Conservation (phyloP, 2,797 vertebrate genomes). For the Pangasius mekongensis region DNA sequence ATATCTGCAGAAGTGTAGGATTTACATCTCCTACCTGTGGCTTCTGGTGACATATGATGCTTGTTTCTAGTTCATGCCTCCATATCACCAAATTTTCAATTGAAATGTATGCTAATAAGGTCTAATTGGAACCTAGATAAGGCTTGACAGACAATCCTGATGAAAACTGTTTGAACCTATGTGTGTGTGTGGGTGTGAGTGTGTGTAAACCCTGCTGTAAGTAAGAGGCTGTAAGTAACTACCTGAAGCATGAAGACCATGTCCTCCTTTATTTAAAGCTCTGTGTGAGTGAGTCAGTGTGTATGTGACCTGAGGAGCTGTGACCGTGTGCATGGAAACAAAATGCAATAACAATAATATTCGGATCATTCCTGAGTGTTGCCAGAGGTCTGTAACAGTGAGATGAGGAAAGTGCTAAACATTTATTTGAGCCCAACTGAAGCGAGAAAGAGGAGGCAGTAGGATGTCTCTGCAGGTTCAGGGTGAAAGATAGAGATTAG, state of each 20-base stretch:
- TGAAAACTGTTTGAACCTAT: slow-evolving; percentile 48
- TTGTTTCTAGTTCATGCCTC: slow-evolving; percentile 60
- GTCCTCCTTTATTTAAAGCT: slow-evolving; percentile 30
- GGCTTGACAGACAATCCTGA: slow-evolving; percentile 69
- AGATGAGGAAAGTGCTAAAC: slow-evolving; percentile 50
- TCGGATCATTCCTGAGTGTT: slow-evolving; percentile 60
- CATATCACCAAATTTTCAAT: slow-evolving; percentile 60
- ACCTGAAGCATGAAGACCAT: slow-evolving; percentile 29
- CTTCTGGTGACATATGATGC: slow-evolving; percentile 47
- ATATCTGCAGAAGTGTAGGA: slow-evolving; percentile 55
- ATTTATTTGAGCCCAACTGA: slow-evolving; percentile 62
- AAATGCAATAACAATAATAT: slow-evolving; percentile 64
- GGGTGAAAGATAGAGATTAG: slow-evolving; percentile 69
- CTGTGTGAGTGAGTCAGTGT: slow-evolving; percentile 8
- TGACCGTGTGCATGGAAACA: slow-evolving; percentile 52
- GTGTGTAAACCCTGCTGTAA: not conserved
- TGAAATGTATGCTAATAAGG: slow-evolving; percentile 66
- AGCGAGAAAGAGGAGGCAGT: slow-evolving; percentile 57
- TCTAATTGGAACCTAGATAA: slow-evolving; percentile 67
- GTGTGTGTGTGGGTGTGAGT: not conserved
- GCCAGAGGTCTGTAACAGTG: slow-evolving; percentile 57
- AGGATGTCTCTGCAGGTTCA: slow-evolving; percentile 39
- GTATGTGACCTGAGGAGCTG: slow-evolving; percentile 40
- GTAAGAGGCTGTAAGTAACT: not conserved
- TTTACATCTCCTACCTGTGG: slow-evolving; percentile 63